These are phyloP conservation scores for Ormyrus pomaceus DNA, from an alignment of 2,888 invertebrate genomes.

Conservation along the genomic window DNA sequence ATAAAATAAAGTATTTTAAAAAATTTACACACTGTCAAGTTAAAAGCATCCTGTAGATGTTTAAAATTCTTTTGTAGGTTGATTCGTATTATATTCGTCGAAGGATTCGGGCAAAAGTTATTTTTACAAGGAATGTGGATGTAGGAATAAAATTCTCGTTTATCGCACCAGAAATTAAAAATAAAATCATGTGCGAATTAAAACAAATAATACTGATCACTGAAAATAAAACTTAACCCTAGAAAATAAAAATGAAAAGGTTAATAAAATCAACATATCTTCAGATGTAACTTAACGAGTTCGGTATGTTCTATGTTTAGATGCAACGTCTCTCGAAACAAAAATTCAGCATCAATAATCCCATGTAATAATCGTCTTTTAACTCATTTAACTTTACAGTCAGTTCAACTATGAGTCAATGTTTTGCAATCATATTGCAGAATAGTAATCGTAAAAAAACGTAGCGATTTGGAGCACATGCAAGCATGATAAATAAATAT, in stretches of 20 bases:
- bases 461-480: constrained; percentile 50
- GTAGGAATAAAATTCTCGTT: not conserved
- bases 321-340: constrained; percentile 44
- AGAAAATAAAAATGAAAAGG: not conserved
- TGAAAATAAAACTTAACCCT: constrained; percentile 10
- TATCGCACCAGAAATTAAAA: constrained; percentile 7
- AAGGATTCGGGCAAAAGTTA: not conserved
- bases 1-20: not conserved
- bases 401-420: no score
- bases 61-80: not conserved
- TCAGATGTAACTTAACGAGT: constrained; percentile 38
- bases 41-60: constrained; percentile 1
- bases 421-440: no score
- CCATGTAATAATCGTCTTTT: constrained; percentile 11
- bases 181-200: not conserved
- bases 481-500: constrained; percentile 51
- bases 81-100: not conserved
- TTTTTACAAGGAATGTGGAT: no score
- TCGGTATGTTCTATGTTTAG: constrained; percentile 13
- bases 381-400: not conserved
- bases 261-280: constrained; percentile 15
- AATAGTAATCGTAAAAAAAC: constrained; percentile 1
- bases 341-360: constrained; percentile 15
- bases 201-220: constrained; percentile 9
- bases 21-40: not conserved